Percentiles rank a stretch among this genome's conserved stretches.
Evolutionary conservation across 2,113 vertebrate genomes (phyloP).

Genomic region (Collichthys lucidus): DNA sequence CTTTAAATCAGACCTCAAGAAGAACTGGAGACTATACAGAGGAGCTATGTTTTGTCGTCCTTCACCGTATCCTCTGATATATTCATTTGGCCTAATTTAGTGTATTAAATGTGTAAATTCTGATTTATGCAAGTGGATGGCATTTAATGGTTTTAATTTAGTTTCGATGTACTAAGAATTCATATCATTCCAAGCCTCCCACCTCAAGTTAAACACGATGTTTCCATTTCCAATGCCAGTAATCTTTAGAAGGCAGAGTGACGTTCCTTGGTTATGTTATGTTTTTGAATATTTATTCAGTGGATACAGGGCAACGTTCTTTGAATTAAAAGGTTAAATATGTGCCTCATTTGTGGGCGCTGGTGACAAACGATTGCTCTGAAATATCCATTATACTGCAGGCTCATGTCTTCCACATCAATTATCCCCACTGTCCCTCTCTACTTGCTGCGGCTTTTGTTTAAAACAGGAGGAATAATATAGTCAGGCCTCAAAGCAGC

Average conservation of each 20-base stretch:
- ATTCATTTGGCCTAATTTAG: slow-evolving; percentile 41
- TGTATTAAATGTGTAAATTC: neutral
- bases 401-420: slow-evolving; percentile 27
- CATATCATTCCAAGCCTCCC: neutral
- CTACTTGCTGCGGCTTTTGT: slow-evolving; percentile 63
- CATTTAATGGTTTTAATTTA: slow-evolving; percentile 4
- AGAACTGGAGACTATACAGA: slow-evolving; percentile 27
- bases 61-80: slow-evolving; percentile 37
- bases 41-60: slow-evolving; percentile 35
- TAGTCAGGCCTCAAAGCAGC: slow-evolving; percentile 61
- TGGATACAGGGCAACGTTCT: neutral
- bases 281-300: slow-evolving; percentile 25
- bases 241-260: neutral
- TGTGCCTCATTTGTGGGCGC: slow-evolving; percentile 30
- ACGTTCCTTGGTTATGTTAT: slow-evolving; percentile 2
- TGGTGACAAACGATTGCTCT: slow-evolving; percentile 24
- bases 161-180: neutral
- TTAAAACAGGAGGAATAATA: slow-evolving; percentile 70
- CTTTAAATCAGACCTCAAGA: slow-evolving; percentile 80
- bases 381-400: slow-evolving; percentile 42
- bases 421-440: slow-evolving; percentile 20
- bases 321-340: slow-evolving; percentile 49
- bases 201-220: slow-evolving; percentile 1
- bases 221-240: neutral
- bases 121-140: neutral